A percentile compares a stretch with the other conserved stretches of the same genome.
Conservation (phyloP, 2,113 vertebrate genomes). For the Nymphicus hollandicus region DNA sequence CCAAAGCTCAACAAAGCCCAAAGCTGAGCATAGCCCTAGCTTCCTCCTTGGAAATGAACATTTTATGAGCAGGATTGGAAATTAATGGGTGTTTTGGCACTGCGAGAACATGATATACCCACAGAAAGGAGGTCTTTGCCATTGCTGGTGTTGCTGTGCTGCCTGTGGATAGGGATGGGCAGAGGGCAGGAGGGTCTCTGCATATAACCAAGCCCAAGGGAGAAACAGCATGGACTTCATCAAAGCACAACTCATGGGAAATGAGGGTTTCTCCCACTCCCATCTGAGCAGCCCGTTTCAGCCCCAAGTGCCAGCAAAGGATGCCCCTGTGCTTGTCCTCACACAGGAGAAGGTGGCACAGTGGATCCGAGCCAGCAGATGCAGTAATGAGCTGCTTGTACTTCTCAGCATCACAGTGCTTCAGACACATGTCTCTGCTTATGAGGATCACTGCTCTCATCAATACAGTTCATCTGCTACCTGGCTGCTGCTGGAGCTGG, state of each 20-base stretch:
- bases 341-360: background rate
- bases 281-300: background rate
- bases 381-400: background rate
- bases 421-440: background rate
- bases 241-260: background rate
- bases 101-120: background rate
- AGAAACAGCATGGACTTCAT: background rate
- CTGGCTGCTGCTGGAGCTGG: background rate
- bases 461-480: background rate
- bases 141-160: background rate
- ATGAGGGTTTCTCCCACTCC: background rate
- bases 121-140: background rate
- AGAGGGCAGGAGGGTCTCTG: background rate
- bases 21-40: accelerated
- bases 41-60: background rate
- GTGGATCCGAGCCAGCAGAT: accelerated
- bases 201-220: background rate
- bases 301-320: background rate
- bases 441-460: accelerated
- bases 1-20: background rate
- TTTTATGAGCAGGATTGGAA: background rate
- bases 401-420: accelerated
- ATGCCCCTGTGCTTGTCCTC: background rate
- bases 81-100: background rate
- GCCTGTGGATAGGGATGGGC: accelerated